phyloP scores from a whole-genome alignment of 2,113 vertebrate genomes.

The Struthio camelus region DNA sequence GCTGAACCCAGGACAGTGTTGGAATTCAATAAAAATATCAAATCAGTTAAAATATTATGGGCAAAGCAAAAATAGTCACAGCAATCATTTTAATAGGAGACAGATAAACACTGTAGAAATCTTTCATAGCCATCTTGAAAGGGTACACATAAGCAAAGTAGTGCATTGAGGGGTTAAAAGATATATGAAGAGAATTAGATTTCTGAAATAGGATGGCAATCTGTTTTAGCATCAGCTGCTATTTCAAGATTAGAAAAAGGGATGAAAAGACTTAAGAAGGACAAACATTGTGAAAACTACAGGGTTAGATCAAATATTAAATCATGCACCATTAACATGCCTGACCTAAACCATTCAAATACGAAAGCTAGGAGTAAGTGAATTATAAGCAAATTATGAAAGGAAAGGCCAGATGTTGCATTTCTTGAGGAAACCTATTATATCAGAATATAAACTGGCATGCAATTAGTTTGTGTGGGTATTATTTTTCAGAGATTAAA shows the following conservation, averaged over 20 bases:
- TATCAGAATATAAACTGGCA: not conserved
- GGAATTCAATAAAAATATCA: not conserved
- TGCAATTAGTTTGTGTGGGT: not conserved
- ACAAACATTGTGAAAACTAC: not conserved
- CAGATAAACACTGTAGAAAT: not conserved
- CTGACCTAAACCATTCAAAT: not conserved
- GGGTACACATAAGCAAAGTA: not conserved
- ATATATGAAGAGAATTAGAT: not conserved
- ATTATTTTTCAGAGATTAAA: constrained; percentile 8
- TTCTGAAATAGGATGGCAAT: not conserved
- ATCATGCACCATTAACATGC: not conserved
- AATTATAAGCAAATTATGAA: not conserved
- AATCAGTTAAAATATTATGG: not conserved
- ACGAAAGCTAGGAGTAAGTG: not conserved
- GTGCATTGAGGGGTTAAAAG: not conserved
- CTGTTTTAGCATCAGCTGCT: not conserved
- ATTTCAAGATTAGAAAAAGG: not conserved
- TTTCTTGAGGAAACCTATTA: constrained; percentile 2
- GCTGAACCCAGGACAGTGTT: not conserved
- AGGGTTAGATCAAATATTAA: not conserved
- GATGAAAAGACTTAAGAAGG: not conserved
- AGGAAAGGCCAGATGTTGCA: not conserved
- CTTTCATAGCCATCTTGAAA: not conserved
- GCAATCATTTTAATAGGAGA: not conserved
- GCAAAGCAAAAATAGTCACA: not conserved